Evolutionary conservation across 37 sponge, comb jelly and placozoan genomes (phyloP).

Genomic region (Bolinopsis microptera): DNA sequence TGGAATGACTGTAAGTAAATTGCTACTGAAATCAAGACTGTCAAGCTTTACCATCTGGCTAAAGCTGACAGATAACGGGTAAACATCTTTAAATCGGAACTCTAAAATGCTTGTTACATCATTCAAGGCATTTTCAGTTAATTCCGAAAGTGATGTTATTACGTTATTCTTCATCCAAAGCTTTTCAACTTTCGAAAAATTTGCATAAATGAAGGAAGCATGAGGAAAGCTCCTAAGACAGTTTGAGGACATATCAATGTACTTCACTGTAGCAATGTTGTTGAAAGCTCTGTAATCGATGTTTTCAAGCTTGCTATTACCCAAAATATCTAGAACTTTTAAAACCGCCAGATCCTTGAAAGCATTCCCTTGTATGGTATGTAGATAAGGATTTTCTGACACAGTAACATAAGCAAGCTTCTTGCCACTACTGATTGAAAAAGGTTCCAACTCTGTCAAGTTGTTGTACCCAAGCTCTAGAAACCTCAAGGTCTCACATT

Average conservation of each 20-base stretch:
- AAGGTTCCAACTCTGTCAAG: neutral
- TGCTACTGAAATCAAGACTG: neutral
- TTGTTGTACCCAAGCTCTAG: neutral
- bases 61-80: constrained; percentile 13
- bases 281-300: constrained; percentile 41
- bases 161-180: neutral
- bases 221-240: neutral
- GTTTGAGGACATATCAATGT: constrained; percentile 23
- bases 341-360: neutral
- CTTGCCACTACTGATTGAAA: neutral
- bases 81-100: neutral
- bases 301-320: neutral
- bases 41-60: neutral
- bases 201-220: constrained; percentile 24
- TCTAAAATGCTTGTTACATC: neutral
- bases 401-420: constrained; percentile 11
- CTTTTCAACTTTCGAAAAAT: constrained; percentile 32
- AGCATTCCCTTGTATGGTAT: neutral
- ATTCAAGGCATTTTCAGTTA: constrained; percentile 1
- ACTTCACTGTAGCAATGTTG: neutral
- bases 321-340: neutral
- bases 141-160: neutral
- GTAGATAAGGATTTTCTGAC: neutral
- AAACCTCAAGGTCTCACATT: neutral
- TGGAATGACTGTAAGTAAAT: constrained; percentile 11